Evolutionary conservation across 2,888 invertebrate species (phyloP).

Genomic region (Tuta absoluta): DNA sequence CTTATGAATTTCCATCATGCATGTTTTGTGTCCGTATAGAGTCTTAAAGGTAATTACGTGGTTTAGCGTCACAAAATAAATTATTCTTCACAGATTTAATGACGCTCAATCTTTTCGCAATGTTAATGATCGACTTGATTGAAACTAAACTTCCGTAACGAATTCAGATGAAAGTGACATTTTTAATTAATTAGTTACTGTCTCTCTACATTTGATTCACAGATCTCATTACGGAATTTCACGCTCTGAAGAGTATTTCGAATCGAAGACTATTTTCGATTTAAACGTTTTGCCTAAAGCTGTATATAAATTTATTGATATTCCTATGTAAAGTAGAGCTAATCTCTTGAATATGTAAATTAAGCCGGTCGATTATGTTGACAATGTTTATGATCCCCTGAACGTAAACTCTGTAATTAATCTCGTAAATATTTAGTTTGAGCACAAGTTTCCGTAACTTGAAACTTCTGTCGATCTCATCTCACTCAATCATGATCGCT

Average conservation of each 20-base stretch:
- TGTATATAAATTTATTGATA: conserved; percentile 7
- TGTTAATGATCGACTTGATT: not conserved
- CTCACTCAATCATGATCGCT: too few relatives aligned
- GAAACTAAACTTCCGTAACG: not conserved
- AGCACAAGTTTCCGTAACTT: not conserved
- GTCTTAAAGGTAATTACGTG: not conserved
- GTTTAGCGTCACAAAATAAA: conserved; percentile 18
- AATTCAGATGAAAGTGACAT: conserved; percentile 1
- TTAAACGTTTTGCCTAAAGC: conserved; percentile 5
- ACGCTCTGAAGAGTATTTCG: conserved; percentile 1
- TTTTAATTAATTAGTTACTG: not conserved
- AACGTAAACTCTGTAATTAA: conserved; percentile 22
- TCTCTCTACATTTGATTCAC: conserved; percentile 13
- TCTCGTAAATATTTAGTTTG: not conserved
- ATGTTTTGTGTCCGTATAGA: not conserved
- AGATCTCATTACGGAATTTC: not conserved
- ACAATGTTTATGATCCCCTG: conserved; percentile 15
- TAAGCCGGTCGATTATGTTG: conserved; percentile 4
- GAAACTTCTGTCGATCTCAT: not conserved
- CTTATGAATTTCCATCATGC: not conserved
- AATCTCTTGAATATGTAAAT: conserved; percentile 21
- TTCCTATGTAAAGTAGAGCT: conserved; percentile 12
- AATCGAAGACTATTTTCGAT: conserved; percentile 4
- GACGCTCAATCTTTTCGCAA: not conserved
- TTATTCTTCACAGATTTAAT: not conserved